Base-by-base conservation (phyloP, 2,888 invertebrate genomes). In the Pardosa pseudoannulata region DNA sequence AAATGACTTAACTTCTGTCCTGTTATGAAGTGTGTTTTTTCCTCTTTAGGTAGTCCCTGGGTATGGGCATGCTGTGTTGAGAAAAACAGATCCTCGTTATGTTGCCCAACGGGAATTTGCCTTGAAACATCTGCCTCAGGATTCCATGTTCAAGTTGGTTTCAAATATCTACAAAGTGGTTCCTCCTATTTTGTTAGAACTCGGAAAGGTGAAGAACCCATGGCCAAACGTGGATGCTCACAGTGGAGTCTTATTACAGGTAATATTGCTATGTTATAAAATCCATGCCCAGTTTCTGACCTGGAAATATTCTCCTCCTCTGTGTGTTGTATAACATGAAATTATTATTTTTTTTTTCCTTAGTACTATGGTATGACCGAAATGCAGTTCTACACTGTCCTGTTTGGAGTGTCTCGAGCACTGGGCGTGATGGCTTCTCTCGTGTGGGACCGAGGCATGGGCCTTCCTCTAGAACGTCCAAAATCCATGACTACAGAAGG, bases 151-250 rank as follows among this genome's bases (percentile, higher is more conserved):
- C 94, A 96, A 96, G 93, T 93, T 98, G 90, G 98, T 98, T 27
- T 95, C 97, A 0, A 95, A 95, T 90, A 93, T 98, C 9, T 98
- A 96, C 94, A 96, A 97, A 92, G 94, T 98, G 74, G 97, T 97
- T 68, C 98, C 98, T 0, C 96, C 96, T 89, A 95, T 98, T 91
- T 95, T 98, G 64, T 94, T 96, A 90, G 97, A 97, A 92, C 95
- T 96, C 89, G 98, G 98, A 91, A 98, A 98, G 93, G 97, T 97
- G 86, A 96, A 97, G 94, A 98, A 98, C 94, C 98, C 98, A 88
- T 98, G 98, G 98, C 98, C 98, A 89, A 98, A 98, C 92, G 98
- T 98, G 90, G 98, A 98, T 93, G 97, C 98, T 28, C 98, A 98
- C 93, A 97, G 97, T 89, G 98, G 98, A 89, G 97, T 96, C 70